Base-by-base conservation (phyloP, 1,140 invertebrate species). In the Helicorthomorpha holstii region DNA sequence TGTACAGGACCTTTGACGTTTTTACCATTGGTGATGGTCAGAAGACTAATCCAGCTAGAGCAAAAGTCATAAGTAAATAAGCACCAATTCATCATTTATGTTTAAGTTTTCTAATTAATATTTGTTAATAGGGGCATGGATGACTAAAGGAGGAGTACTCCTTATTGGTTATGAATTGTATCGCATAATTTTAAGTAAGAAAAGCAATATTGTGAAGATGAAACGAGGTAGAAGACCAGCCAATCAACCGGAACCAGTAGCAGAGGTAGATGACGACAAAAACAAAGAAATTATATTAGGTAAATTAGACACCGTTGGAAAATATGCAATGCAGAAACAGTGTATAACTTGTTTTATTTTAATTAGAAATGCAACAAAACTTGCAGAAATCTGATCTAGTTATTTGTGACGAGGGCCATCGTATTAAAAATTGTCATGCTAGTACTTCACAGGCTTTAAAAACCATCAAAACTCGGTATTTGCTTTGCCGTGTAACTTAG, bases 161-260 rank as follows among this genome's bases (percentile, higher is more conserved):
- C 72, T 98, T 54, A 92, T 99, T 62, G 95, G 95, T 3, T 99
- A 99, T 66, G 95, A 99, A 72, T 75, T 98, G 62, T 98, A 93
- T 65, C 74, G 75, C 46, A 54, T 67, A 46, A 54, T 70, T 16
- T 56, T 58, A 43, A 47, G 55, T 23, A 56, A 56, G 43, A 57
- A 61, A 47, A 19, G 19, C 4, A 19, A 19, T 7, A 29, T 27
- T 34, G 41, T 2, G 38, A 52, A 27, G 61, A 86, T 7, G 76
- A 94, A 52, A 69, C 95, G 27, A 87, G 85, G 54, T 73, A 89
- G 57, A 68, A 64, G 49, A 69, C 67, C 52, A n/a, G n/a, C 58
- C 61, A 27, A 54, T 58, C 50, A 83, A 84, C n/a, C n/a, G n/a
- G n/a, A n/a, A n/a, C n/a, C n/a, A n/a, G n/a, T n/a, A n/a, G n/a